Conservation (phyloP, 2,888 invertebrate genomes). For the Tortrix viridana region DNA sequence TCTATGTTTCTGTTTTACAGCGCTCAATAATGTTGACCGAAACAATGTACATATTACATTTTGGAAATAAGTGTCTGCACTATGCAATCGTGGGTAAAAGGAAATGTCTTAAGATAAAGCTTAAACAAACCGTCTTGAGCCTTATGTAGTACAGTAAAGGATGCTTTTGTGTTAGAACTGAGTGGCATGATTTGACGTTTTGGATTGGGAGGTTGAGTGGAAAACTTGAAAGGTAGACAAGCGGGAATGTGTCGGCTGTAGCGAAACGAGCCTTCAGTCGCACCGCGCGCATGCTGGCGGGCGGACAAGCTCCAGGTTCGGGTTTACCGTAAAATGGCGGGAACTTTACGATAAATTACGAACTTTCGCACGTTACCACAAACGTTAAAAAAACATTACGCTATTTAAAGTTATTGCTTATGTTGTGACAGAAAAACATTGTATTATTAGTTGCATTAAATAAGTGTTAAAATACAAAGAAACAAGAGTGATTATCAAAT, state of each 20-base stretch:
- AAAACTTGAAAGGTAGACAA: conserved; percentile 79
- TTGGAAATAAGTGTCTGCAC: conserved; percentile 43
- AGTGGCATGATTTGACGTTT: conserved; percentile 45
- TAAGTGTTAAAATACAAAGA: conserved; percentile 19
- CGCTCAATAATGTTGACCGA: conserved; percentile 42
- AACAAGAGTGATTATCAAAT: conserved; percentile 25
- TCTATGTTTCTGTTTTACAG: conserved; percentile 41
- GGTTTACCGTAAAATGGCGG: conserved; percentile 61
- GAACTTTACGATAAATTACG: conserved; percentile 75
- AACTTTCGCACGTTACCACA: conserved; percentile 53
- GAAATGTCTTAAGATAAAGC: conserved; percentile 35
- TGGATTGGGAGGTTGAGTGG: conserved; percentile 42
- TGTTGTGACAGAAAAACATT: conserved; percentile 1
- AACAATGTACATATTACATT: conserved; percentile 47
- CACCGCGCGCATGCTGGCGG: conserved; percentile 73
- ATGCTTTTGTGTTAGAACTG: background rate
- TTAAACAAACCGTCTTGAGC: conserved; percentile 4
- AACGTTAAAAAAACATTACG: conserved; percentile 15
- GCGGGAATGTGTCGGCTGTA: conserved; percentile 70
- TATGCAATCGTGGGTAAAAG: conserved; percentile 42
- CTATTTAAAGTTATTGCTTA: background rate
- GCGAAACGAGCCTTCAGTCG: conserved; percentile 73
- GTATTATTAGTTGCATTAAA: background rate
- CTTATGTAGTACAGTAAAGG: conserved; percentile 12
- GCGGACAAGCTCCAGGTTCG: conserved; percentile 57